Evolutionary conservation across 1,140 invertebrate species (phyloP), one percentile per base, ranked within the genome.

Genomic region (Varroa destructor): DNA sequence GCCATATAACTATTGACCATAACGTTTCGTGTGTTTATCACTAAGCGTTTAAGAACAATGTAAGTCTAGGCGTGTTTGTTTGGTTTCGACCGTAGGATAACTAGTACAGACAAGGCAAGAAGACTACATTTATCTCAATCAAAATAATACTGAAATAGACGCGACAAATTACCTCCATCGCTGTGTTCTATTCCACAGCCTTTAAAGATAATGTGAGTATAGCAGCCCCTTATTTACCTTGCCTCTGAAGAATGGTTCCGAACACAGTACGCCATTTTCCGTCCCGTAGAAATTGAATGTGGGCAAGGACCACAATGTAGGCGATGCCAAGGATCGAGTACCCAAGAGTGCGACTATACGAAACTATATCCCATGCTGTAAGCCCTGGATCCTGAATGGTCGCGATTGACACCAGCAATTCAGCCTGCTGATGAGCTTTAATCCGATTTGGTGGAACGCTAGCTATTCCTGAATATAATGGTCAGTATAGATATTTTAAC

Each of bases 401-500:
- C 1, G 61, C 61, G 61, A 67, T 46, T 46, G 61, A 67, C 1
- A 67, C 61, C 37, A 67, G 61, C 36, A 67, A 46, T 40, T 67
- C 61, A 40, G 61, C 61, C 36, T 67, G 61, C 46, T 67, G 61
- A 46, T 67, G 61, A 40, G 61, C 61, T 8, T 67, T 37, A 40
- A 67, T 67, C 12, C 61, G 61, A 67, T 40, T 67, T 37, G 61
- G 61, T 67, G 61, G 61, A 36, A 67, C 40, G 36, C 37, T 67
- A 1, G 61, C 61, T 1, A 37, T 67, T 67, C 61, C 61, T 67
- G 46, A 14, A 58, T 37, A 58, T n/a, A 2, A 8, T 14, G 40
- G 12, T 8, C 46, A 51, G 46, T 51, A 5, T 51, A 51, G 8
- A 8, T 8, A 8, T 5, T 51, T 5, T 8, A 51, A 51, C 46